Evolutionary conservation across 2,797 vertebrate species (phyloP), one percentile per base, ranked within the genome.

Genomic region (Thripadectes ignobilis): DNA sequence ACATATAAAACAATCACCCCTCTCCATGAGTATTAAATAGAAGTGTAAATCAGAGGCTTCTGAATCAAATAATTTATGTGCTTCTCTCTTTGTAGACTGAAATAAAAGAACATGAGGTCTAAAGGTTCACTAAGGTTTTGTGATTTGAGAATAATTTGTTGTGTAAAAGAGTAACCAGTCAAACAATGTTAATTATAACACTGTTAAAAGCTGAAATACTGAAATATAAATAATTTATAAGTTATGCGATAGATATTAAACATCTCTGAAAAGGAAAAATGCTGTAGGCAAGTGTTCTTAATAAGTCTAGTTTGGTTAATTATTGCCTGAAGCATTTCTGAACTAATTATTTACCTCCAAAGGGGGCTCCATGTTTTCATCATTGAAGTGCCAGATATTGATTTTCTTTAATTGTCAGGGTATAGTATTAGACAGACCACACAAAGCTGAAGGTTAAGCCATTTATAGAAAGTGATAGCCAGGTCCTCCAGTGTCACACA

Each of bases 301-400:
- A 85, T 95, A 96, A 95, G 83, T 92, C 81, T 95, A 67, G 36
- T 96, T 97, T 97, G 85, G 90, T 73, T 97, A 96, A 96, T 96
- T 96, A 96, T 77, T 89, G 92, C 96, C 80, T 16, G 61, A 78
- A 96, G 95, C 89, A 30, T 89, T 87, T 95, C 88, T 93, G 62
- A 95, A 93, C 92, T 96, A 93, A 97, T 97, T 93, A 95, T 91
- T 97, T 85, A 90, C 81, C 61, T 87, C 79, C 63, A 91, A 66
- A 96, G 73, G 76, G 82, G 69, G 29, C 8, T 85, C 52, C 14
- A 54, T 78, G 51, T 94, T 96, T 96, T 89, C 76, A 80, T 77
- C 87, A 93, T 26, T 87, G 72, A 94, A 94, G 76, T 66, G 85
- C 78, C 76, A 75, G 85, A 18, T 88, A 95, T 94, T 96, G 97